These are phyloP conservation scores for Phymanthus crucifer DNA, from an alignment of 92 coral and sea anemone genomes.

Conservation along the genomic window DNA sequence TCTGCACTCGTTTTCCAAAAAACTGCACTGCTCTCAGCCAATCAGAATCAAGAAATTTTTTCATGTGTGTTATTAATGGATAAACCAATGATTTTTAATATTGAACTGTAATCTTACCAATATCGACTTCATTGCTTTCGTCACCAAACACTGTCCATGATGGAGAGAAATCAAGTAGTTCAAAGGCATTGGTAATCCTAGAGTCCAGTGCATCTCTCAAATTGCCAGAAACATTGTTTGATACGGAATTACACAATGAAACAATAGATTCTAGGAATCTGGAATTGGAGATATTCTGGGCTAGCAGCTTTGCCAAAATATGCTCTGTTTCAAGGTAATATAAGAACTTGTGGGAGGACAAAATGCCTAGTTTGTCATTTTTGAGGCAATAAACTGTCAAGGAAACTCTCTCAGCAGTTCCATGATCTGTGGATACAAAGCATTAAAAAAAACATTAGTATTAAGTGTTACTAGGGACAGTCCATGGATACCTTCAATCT, in stretches of 20 bases:
- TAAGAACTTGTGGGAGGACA: conserved; percentile 72
- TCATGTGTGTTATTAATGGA: too few relatives aligned
- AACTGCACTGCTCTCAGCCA: too few relatives aligned
- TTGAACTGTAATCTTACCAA: conserved; percentile 50
- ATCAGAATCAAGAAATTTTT: too few relatives aligned
- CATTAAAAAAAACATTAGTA: not conserved
- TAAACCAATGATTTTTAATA: too few relatives aligned
- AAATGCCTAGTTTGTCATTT: conserved; percentile 47
- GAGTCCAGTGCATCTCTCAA: conserved; percentile 64
- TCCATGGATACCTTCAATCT: not conserved
- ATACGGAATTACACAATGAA: conserved; percentile 48
- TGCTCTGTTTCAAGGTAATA: conserved; percentile 75
- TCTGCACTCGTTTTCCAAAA: too few relatives aligned
- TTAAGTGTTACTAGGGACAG: not conserved
- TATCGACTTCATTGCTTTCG: conserved; percentile 41
- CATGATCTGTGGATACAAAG: conserved; percentile 52
- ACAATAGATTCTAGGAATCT: conserved; percentile 59
- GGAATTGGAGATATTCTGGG: conserved; percentile 63
- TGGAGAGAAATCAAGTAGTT: conserved; percentile 71
- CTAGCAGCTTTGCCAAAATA: conserved; percentile 69
- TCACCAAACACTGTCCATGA: conserved; percentile 73
- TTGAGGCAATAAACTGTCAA: conserved; percentile 71
- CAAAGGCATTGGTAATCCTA: conserved; percentile 82
- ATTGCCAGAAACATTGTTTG: conserved; percentile 63
- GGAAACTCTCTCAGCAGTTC: conserved; percentile 68